Evolutionary conservation across 2,113 vertebrate genomes (phyloP).

Genomic region (Raja brachyura): DNA sequence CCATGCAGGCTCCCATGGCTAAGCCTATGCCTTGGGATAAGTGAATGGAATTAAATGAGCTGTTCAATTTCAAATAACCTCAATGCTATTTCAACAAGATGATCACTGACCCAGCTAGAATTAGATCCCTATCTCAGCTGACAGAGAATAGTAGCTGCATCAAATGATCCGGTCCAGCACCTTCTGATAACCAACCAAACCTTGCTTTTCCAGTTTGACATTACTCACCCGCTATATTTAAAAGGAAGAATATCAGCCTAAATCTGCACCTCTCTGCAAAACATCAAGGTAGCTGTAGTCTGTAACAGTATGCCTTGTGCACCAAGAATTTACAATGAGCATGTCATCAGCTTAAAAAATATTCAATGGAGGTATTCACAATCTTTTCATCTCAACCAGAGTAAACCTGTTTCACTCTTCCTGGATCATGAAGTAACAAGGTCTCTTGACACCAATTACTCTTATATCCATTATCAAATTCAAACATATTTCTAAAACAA

Average conservation of each 20-base stretch:
- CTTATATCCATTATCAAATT: background rate
- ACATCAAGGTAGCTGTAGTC: background rate
- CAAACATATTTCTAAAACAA: background rate
- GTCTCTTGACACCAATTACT: background rate
- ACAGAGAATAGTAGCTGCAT: too few species aligned
- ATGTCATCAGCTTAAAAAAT: background rate
- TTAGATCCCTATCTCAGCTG: too few species aligned
- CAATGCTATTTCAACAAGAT: too few species aligned
- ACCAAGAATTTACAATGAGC: background rate
- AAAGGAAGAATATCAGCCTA: background rate
- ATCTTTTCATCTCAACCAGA: background rate
- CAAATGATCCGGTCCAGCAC: background rate
- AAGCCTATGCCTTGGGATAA: too few species aligned
- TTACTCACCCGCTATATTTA: background rate
- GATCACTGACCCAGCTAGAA: too few species aligned
- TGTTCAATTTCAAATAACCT: too few species aligned
- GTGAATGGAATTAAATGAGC: too few species aligned
- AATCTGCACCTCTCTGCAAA: background rate
- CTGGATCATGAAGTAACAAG: background rate
- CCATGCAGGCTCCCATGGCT: too few species aligned
- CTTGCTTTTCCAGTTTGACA: background rate
- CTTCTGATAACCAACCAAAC: background rate
- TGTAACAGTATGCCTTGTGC: background rate
- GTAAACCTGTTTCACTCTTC: background rate
- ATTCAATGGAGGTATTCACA: background rate